Evolutionary conservation across 1,140 invertebrate species (phyloP), one percentile per base, ranked within the genome.

Genomic region (Tenebrio molitor): DNA sequence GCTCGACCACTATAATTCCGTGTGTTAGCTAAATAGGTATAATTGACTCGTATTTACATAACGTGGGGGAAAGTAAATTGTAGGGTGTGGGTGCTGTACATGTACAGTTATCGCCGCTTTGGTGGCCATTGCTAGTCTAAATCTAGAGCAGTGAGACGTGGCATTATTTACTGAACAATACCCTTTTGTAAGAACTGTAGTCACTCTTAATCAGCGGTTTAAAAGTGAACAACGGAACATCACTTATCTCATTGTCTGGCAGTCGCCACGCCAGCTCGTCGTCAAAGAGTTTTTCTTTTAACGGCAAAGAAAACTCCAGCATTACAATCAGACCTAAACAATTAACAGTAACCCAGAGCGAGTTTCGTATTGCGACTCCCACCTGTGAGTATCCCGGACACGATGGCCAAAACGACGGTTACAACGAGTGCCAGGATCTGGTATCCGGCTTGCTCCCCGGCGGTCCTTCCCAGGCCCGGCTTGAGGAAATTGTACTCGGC

Each of bases 301-400:
- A 14, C 4, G 50, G 50, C 8, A 12, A 34, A 29, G 12, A 58
- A 6, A n/a, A 12, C 12, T 29, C 23, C 23, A 6, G 10, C 23
- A 58, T 15, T 15, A 58, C 1, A 25, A 58, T 0, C 1, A 58
- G 6, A 6, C 50, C 50, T 58, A 12, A 58, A 25, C 5, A 58
- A 58, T 5, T 12, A 29, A 0, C 12, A 6, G 10, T 29, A 23
- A n/a, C 2, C 50, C 4, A 12, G 1, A 23, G 0, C 5, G 21
- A 4, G n/a, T 29, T 33, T 5, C 7, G 12, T n/a, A 3, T 39
- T 7, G 2, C 5, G 6, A 29, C 12, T 23, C 25, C 25, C 84
- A 95, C 95, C 95, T 83, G 94, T 94, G 65, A 95, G 72, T 72
- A 91, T 79, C 44, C 95, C 95, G n/a, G 91, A 90, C 63, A 90